Conservation (phyloP, 2,113 vertebrate species). For the Diglossa brunneiventris region DNA sequence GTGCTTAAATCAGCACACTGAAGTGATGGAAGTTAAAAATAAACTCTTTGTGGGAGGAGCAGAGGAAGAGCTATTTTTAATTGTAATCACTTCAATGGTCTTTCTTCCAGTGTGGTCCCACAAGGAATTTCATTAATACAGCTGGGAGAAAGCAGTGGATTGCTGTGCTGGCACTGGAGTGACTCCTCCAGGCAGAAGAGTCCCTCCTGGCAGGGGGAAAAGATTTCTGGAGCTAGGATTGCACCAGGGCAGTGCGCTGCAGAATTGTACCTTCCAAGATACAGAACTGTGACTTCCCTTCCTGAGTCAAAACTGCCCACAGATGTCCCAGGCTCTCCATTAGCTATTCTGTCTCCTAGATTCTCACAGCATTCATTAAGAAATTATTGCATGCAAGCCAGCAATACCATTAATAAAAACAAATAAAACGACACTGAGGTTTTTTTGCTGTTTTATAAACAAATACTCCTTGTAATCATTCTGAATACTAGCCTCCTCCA, state of each 20-base stretch:
- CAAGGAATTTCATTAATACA: background rate
- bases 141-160: background rate
- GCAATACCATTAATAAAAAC: background rate
- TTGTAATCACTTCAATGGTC: conserved; percentile 4
- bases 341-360: background rate
- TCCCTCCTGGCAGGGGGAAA: background rate
- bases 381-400: background rate
- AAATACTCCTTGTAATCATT: background rate
- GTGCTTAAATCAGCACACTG: background rate
- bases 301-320: background rate
- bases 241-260: background rate
- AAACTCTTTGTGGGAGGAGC: background rate
- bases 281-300: background rate
- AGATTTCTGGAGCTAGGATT: background rate
- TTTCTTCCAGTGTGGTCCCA: conserved; percentile 7
- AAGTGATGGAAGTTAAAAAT: conserved; percentile 24
- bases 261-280: background rate
- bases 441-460: conserved; percentile 23
- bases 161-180: background rate
- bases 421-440: background rate
- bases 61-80: conserved; percentile 5
- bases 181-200: background rate
- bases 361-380: background rate
- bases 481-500: background rate
- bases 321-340: background rate